These are phyloP conservation scores for Coremacera marginata DNA, from an alignment of 2,888 invertebrate species.

Conservation along the genomic window DNA sequence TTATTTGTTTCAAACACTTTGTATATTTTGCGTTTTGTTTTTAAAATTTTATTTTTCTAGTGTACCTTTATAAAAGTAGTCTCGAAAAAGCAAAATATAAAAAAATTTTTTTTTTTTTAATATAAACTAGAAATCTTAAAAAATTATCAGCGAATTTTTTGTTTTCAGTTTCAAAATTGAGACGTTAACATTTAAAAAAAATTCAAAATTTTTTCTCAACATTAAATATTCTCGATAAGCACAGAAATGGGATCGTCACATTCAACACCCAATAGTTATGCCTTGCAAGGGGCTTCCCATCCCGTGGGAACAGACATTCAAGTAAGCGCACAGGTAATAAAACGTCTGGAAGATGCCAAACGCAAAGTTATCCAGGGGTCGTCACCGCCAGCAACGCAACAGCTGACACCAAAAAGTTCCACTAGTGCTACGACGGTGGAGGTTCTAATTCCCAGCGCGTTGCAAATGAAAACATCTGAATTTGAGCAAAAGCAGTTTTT, in stretches of 20 bases:
- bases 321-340: slow-evolving; percentile 41
- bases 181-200: too few relatives aligned
- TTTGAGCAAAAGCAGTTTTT: slow-evolving; percentile 39
- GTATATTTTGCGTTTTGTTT: too few relatives aligned
- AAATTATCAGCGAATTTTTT: not conserved
- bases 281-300: slow-evolving; percentile 38
- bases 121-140: not conserved
- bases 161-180: not conserved
- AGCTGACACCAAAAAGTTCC: not conserved
- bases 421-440: not conserved
- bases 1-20: too few relatives aligned
- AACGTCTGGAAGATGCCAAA: slow-evolving; percentile 24
- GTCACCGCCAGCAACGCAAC: not conserved
- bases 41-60: too few relatives aligned
- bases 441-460: slow-evolving; percentile 8
- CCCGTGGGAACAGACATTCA: slow-evolving; percentile 15
- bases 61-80: too few relatives aligned
- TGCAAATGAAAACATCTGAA: slow-evolving; percentile 29
- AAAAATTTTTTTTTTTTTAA: too few relatives aligned
- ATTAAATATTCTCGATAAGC: too few relatives aligned
- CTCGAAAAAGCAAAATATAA: too few relatives aligned
- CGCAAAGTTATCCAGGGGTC: not conserved
- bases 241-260: slow-evolving; percentile 45
- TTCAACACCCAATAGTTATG: slow-evolving; percentile 36
- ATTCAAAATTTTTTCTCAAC: too few relatives aligned